A percentile compares a stretch with the other conserved stretches of the same genome.
Conservation (phyloP, 2,888 invertebrate species). For the Noctua pronuba region DNA sequence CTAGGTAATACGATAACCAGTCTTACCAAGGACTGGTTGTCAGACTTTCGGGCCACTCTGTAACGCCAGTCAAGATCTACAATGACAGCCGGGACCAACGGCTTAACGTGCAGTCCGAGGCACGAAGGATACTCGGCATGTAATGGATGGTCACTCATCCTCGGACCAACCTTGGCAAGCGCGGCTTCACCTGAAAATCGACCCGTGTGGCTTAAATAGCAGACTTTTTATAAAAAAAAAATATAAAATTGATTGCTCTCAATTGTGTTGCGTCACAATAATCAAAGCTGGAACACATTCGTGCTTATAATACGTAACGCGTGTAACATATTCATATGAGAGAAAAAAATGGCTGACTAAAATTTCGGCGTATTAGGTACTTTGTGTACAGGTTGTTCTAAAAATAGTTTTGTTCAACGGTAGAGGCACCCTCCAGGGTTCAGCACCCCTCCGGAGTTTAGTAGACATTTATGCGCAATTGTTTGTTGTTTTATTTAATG, state of each 20-base stretch:
- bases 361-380: not conserved
- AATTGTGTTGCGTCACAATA: conserved; percentile 27
- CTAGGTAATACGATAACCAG: not conserved
- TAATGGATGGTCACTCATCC: not conserved
- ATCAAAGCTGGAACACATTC: conserved; percentile 27
- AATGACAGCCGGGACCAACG: not conserved
- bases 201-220: not conserved
- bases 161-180: not conserved
- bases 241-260: conserved; percentile 18
- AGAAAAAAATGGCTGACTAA: conserved; percentile 4
- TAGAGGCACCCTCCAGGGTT: not conserved
- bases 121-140: not conserved
- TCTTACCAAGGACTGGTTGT: not conserved
- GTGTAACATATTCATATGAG: conserved; percentile 7
- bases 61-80: not conserved
- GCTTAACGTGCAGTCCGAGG: not conserved
- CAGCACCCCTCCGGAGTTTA: not conserved
- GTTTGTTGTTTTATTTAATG: not conserved
- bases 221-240: not conserved
- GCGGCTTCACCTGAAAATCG: not conserved
- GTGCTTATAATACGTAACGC: conserved; percentile 30
- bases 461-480: not conserved
- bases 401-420: conserved; percentile 12
- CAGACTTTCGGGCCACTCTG: not conserved
- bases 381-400: conserved; percentile 29